Evolutionary conservation across 2,797 vertebrate genomes (phyloP), one percentile per base, ranked within the genome.

Genomic region (Schizothorax lantsangensis): DNA sequence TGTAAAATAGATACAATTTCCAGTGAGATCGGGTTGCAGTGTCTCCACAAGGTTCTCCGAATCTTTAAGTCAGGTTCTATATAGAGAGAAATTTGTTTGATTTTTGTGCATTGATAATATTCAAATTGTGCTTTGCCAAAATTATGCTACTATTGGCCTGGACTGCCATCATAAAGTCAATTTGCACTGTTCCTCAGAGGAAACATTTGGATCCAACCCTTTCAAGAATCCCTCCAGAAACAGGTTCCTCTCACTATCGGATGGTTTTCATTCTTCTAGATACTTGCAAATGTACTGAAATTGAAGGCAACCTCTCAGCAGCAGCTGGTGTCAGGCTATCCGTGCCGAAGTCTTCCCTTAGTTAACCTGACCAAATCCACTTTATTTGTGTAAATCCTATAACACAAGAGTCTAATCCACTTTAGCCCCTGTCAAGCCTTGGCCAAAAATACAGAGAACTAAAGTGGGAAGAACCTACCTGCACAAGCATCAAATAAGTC

Each of bases 351-450:
- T 81, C 84, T 81, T 82, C 72, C 81, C 87, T 81, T 85, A 88
- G 83, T 90, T 90, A 91, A 89, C 88, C 87, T 84, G 83, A 77
- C 71, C 89, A 90, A 92, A 92, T 91, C 91, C 89, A 88, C 89
- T 89, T 86, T 72, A 84, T 89, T 89, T 86, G 78, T 86, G 80
- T 88, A 90, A 92, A 92, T 91, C 92, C 89, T 84, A 88, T 89
- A 91, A 91, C 85, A 85, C 64, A 87, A 86, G 88, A 81, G 57
- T 89, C 86, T 91, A 89, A 92, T 92, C 91, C 85, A 89, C 86
- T 91, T 36, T 91, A 91, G 64, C 89, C 87, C 87, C 89, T 91
- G 89, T 88, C 78, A 83, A 88, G 85, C 86, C 73, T 73, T 74
- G 77, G 62, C 84, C 66, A 86, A 88, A 88, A 89, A 87, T 81